Evolutionary conservation across 2,888 invertebrate genomes (phyloP), one percentile per base, ranked within the genome.

Genomic region (Cerastis leucographa): DNA sequence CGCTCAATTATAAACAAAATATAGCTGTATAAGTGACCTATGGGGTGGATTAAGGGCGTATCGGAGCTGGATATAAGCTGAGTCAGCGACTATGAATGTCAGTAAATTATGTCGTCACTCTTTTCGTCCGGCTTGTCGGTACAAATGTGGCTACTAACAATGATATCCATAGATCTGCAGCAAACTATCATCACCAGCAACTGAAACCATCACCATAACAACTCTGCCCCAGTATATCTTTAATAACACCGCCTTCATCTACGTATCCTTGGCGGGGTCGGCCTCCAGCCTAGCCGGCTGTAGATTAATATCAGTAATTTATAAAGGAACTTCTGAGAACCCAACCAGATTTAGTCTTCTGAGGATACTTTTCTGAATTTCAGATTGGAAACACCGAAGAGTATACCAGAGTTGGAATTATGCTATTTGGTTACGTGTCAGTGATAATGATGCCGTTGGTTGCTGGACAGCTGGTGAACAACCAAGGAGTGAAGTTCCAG

Each of bases 381-480:
- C 76, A 78, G 78, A 82, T 65, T 44, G 51, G 66, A 0, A 17
- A 46, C 29, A 51, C 14, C 7, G 51, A 42, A 22, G 78, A 76
- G 29, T 82, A 29, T n/a, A 46, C 61, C 9, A 82, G 51, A 40
- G 19, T 76, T 46, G 8, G 54, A 1, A 29, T 66, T 9, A 19
- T 46, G 44, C 12, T 78, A 19, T 66, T 76, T n/a, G 12, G 59
- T 40, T 66, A 76, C 44, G 19, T 65, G n/a, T 76, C 44, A 44
- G 29, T 69, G 25, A n/a, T 80, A 62, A 42, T 62, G 6, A 25
- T 83, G 64, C 79, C 79, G 1, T 25, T 80, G 9, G 8, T 77
- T 25, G 78, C 83, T n/a, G 83, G 68, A 9, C 83, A 80, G 35
- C 56, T 29, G 22, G 78, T 42, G 11, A 49, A 4, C 5, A 83